Evolutionary conservation across 2,797 vertebrate genomes (phyloP).

Genomic region (Cephalopachus bancanus): DNA sequence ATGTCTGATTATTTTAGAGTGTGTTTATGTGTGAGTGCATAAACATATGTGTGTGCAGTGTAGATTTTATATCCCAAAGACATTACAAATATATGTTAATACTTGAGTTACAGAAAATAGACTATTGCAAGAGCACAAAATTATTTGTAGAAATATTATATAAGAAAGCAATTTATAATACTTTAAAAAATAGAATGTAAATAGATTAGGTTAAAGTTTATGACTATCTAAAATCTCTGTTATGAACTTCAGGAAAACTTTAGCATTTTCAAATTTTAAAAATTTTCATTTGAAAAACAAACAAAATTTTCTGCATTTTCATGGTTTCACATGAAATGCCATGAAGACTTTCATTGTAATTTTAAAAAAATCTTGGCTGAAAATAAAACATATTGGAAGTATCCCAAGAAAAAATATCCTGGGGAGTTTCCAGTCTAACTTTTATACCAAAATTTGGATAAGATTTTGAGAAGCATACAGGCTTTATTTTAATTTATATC

Average conservation of each 20-base stretch:
- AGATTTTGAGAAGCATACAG: conserved; percentile 44
- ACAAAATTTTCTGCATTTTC: conserved; percentile 38
- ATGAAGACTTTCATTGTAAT: conserved; percentile 25
- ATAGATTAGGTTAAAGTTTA: conserved; percentile 8
- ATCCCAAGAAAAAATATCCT: conserved; percentile 59
- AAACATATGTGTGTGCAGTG: neutral
- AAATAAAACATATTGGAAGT: conserved; percentile 59
- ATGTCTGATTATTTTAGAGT: neutral
- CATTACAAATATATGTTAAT: neutral
- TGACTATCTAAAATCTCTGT: neutral
- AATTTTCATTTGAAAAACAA: conserved; percentile 43
- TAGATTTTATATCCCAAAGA: neutral
- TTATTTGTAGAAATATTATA: neutral
- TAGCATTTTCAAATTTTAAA: conserved; percentile 58
- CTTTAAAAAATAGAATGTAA: conserved; percentile 30
- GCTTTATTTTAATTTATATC: conserved; percentile 72
- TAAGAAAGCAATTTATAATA: conserved; percentile 6
- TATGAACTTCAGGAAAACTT: neutral
- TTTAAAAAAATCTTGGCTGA: conserved; percentile 26
- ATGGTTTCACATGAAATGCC: conserved; percentile 36
- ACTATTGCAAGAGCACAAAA: neutral
- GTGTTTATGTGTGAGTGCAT: neutral
- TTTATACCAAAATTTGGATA: conserved; percentile 60
- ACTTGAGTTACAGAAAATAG: neutral
- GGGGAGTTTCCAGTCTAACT: conserved; percentile 57